Evolutionary conservation across 2,888 invertebrate species (phyloP).

Genomic region (Eilema caniola): DNA sequence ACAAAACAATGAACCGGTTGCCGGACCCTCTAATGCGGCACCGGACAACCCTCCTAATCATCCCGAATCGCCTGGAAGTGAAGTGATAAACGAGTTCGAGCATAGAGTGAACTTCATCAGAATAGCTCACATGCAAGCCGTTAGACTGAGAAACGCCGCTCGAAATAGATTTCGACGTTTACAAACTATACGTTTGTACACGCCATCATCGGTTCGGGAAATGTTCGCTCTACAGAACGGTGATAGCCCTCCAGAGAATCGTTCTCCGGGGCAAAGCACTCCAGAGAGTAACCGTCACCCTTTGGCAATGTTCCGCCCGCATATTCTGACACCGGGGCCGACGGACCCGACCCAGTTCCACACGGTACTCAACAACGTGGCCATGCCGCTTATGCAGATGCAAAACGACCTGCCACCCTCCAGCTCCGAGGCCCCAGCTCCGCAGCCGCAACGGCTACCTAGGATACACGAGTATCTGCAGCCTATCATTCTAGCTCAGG

Average conservation of each 20-base stretch:
- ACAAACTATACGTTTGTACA: conserved; percentile 78
- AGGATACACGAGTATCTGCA: conserved; percentile 81
- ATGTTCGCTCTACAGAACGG: conserved; percentile 72
- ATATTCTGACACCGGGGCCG: conserved; percentile 53
- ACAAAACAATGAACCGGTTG: conserved; percentile 66
- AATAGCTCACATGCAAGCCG: conserved; percentile 78
- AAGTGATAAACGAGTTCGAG: conserved; percentile 69
- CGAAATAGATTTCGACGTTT: conserved; percentile 75
- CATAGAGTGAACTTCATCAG: conserved; percentile 77
- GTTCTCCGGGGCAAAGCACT: conserved; percentile 52
- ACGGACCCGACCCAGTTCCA: conserved; percentile 61
- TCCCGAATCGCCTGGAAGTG: conserved; percentile 57
- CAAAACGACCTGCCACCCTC: conserved; percentile 81
- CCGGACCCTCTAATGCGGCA: conserved; percentile 68
- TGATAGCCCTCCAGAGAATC: conserved; percentile 60
- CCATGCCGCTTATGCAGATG: conserved; percentile 87
- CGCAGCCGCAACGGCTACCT: conserved; percentile 66
- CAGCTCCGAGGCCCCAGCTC: conserved; percentile 57
- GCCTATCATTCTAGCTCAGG: conserved; percentile 83
- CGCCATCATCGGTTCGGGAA: conserved; percentile 78
- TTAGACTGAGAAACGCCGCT: conserved; percentile 75
- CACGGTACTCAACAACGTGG: conserved; percentile 70
- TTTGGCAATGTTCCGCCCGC: conserved; percentile 62
- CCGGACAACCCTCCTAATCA: conserved; percentile 46
- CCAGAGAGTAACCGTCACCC: conserved; percentile 57